Evolutionary conservation across 2,113 vertebrate species (phyloP).

Genomic region (Cottus gobio): DNA sequence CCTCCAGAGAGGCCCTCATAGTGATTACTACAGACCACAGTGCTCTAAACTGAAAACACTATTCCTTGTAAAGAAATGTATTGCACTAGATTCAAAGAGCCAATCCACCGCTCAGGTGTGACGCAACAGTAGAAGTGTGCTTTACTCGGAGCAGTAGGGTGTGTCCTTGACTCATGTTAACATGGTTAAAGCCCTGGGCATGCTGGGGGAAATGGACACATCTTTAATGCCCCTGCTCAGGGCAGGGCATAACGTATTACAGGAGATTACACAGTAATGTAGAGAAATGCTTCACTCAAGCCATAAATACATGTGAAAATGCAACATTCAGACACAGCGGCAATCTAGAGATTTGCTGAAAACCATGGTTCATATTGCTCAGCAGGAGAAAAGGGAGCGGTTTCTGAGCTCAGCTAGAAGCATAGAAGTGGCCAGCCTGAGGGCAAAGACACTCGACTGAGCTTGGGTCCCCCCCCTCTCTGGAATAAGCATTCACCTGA

Average conservation of each 20-base stretch:
- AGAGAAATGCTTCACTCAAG: slow-evolving; percentile 41
- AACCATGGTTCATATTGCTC: slow-evolving; percentile 29
- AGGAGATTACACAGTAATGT: slow-evolving; percentile 60
- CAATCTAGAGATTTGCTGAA: slow-evolving; percentile 38
- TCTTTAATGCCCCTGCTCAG: slow-evolving; percentile 46
- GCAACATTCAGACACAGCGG: slow-evolving; percentile 26
- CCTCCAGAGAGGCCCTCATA: slow-evolving; percentile 59
- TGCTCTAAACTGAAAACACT: slow-evolving; percentile 2
- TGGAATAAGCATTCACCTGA: not conserved
- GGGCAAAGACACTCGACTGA: not conserved
- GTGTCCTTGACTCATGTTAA: slow-evolving; percentile 20
- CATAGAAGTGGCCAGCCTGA: not conserved
- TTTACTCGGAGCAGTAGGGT: not conserved
- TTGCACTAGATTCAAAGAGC: not conserved
- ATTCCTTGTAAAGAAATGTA: not conserved
- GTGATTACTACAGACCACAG: slow-evolving; percentile 1
- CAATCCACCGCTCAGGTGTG: not conserved
- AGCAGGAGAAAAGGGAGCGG: not conserved
- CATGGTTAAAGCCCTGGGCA: slow-evolving; percentile 26
- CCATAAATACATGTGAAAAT: slow-evolving; percentile 46
- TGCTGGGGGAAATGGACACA: slow-evolving; percentile 32
- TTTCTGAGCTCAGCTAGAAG: not conserved
- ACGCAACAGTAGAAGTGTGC: not conserved
- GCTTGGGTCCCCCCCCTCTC: not conserved
- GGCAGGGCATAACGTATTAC: slow-evolving; percentile 35